These are phyloP conservation scores for Crematogaster levior DNA, from an alignment of 2,888 invertebrate species.

Conservation along the genomic window DNA sequence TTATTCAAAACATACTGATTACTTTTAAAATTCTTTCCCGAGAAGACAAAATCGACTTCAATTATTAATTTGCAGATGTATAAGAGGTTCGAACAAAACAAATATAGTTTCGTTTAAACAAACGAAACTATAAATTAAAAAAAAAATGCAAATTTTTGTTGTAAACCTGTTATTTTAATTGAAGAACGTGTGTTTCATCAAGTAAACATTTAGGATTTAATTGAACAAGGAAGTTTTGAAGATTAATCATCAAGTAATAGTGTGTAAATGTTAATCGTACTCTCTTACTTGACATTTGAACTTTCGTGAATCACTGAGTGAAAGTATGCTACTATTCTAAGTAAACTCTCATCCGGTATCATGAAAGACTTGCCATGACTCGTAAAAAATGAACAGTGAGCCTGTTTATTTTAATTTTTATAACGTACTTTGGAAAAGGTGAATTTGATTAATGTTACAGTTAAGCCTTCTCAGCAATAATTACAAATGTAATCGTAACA, in stretches of 20 bases:
- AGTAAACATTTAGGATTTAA: conserved; percentile 9
- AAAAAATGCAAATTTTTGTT: background rate
- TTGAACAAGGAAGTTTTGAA: conserved; percentile 54
- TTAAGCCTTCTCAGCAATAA: background rate
- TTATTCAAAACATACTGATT: background rate
- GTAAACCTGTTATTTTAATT: background rate
- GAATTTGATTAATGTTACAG: background rate
- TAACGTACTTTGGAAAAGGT: background rate
- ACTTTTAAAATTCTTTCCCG: background rate
- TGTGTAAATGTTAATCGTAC: conserved; percentile 67
- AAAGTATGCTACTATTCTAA: conserved; percentile 61
- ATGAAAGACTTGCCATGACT: conserved; percentile 24
- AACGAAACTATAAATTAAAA: too few relatives aligned
- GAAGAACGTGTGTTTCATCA: background rate
- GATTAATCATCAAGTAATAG: conserved; percentile 54
- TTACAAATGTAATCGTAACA: background rate
- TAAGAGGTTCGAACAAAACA: too few relatives aligned
- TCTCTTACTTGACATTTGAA: conserved; percentile 69
- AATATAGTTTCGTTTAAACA: too few relatives aligned
- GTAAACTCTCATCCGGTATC: conserved; percentile 40
- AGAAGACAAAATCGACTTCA: background rate
- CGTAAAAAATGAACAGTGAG: conserved; percentile 25
- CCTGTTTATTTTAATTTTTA: conserved; percentile 43
- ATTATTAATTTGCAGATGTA: background rate
- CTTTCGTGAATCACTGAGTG: conserved; percentile 64